Conservation (phyloP, 1,140 invertebrate genomes). For the Nasonia vitripennis region DNA sequence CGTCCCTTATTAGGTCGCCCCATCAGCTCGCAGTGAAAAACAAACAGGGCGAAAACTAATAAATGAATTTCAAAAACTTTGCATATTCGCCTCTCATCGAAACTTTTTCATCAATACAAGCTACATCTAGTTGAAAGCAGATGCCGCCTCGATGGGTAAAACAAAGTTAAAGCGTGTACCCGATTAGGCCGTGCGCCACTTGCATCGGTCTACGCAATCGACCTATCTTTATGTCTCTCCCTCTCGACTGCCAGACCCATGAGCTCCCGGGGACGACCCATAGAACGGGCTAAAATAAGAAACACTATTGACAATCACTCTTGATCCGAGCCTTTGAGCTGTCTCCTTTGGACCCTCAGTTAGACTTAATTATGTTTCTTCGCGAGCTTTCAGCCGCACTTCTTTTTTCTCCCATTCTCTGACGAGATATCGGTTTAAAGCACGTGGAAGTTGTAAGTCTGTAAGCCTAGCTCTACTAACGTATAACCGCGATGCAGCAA, state of each 20-base stretch:
- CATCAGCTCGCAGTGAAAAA: neutral
- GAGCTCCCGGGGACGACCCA: neutral
- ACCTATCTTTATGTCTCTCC: neutral
- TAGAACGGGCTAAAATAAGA: constrained; percentile 8
- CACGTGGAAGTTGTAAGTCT: neutral
- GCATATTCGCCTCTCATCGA: no score
- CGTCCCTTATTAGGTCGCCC: neutral
- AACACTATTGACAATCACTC: constrained; percentile 20
- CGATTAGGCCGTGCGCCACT: constrained; percentile 13
- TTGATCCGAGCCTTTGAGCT: neutral
- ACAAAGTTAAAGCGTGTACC: neutral
- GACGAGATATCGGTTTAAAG: neutral
- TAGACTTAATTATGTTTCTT: constrained; percentile 3
- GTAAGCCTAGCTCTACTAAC: neutral
- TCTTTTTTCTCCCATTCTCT: neutral
- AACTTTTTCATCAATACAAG: no score
- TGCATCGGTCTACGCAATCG: neutral
- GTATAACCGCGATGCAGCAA: neutral
- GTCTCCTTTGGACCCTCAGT: neutral
- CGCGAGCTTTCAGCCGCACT: neutral
- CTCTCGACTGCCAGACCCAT: neutral
- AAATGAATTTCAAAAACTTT: no score
- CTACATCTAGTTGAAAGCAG: no score
- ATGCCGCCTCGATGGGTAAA: no score
- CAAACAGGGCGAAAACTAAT: no score